A percentile compares a stretch with the other conserved stretches of the same genome.
Evolutionary conservation across 92 coral and sea anemone genomes (phyloP).

Genomic region (Pocillopora meandrina): DNA sequence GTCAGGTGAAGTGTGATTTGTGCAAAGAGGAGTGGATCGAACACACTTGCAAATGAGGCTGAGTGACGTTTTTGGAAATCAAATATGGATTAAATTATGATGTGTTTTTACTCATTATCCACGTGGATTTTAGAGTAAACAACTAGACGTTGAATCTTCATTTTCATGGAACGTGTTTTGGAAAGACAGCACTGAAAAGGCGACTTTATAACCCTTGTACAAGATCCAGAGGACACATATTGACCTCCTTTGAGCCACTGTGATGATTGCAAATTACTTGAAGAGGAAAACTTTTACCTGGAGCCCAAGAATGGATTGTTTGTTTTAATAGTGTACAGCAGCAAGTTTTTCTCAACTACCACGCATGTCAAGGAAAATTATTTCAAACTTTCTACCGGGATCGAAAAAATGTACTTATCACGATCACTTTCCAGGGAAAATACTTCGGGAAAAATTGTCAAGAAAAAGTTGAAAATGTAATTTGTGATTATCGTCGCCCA

Average conservation of each 20-base stretch:
- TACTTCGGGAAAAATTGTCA: no score
- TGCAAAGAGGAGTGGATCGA: slow-evolving; percentile 73
- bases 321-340: no score
- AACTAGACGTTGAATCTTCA: slow-evolving; percentile 9
- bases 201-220: background rate
- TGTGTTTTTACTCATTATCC: background rate
- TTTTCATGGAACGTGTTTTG: slow-evolving; percentile 8
- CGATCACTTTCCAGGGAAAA: no score
- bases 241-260: no score
- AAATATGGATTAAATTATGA: slow-evolving; percentile 30
- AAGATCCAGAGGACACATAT: no score
- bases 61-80: slow-evolving; percentile 17
- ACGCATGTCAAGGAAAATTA: no score
- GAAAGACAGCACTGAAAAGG: slow-evolving; percentile 1
- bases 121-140: slow-evolving; percentile 8
- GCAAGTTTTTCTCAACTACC: no score
- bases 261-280: no score
- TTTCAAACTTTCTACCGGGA: background rate
- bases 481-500: background rate
- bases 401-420: background rate
- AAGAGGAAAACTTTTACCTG: no score
- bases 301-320: no score
- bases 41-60: slow-evolving; percentile 69
- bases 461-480: no score
- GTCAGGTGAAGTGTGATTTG: slow-evolving; percentile 74